phyloP scores from a whole-genome alignment of 2,113 vertebrate species.

The Podocnemis expansa region DNA sequence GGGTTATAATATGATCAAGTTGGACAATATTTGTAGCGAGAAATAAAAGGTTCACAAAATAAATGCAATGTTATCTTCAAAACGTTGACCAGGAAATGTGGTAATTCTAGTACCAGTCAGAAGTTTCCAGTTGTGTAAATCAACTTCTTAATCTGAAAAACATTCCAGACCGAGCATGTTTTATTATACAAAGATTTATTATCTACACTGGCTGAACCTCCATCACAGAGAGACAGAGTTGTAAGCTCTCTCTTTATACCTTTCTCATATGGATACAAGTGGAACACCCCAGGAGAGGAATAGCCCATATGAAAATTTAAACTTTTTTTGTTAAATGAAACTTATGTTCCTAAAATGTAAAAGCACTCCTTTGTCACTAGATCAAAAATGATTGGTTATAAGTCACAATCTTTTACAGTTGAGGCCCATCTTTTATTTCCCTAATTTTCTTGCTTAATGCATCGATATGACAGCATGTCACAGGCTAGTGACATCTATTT shows the following conservation, averaged over 20 bases:
- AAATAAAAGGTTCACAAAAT: not conserved
- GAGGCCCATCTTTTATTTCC: not conserved
- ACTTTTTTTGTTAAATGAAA: slow-evolving; percentile 4
- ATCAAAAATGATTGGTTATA: not conserved
- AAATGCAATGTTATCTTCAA: not conserved
- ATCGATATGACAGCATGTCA: slow-evolving; percentile 11
- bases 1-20: not conserved
- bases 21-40: not conserved
- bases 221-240: not conserved
- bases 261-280: not conserved
- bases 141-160: slow-evolving; percentile 16
- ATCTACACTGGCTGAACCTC: not conserved
- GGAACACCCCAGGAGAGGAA: not conserved
- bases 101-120: not conserved
- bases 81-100: not conserved
- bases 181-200: not conserved
- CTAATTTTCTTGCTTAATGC: slow-evolving; percentile 26
- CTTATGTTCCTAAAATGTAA: not conserved
- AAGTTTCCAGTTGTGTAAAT: not conserved
- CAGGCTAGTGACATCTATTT: slow-evolving; percentile 23
- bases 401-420: slow-evolving; percentile 6
- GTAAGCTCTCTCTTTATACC: not conserved
- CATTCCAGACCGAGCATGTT: not conserved
- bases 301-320: slow-evolving; percentile 27
- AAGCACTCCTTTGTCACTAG: not conserved